Conservation (phyloP, 2,113 vertebrate genomes). For the Nanger granti region DNA sequence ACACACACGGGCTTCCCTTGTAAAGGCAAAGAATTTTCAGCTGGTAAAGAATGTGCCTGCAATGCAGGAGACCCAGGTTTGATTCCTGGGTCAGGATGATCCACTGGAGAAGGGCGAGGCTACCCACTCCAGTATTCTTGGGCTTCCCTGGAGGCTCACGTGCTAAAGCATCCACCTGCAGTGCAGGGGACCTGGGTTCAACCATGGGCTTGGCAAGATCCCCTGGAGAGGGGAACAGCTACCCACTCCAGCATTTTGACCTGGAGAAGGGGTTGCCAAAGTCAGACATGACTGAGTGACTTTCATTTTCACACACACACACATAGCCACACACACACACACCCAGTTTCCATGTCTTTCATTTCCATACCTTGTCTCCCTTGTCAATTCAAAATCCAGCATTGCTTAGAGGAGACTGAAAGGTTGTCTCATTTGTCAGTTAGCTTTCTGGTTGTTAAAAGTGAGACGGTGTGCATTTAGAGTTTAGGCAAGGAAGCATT, state of each 20-base stretch:
- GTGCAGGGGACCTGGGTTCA: not conserved
- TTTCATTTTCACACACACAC: not conserved
- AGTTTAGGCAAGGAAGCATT: not conserved
- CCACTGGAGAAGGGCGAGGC: not conserved
- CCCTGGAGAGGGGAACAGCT: not conserved
- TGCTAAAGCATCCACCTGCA: not conserved
- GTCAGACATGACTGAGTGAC: fast-evolving
- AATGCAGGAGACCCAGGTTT: not conserved
- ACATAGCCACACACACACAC: not conserved
- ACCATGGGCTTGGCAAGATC: not conserved
- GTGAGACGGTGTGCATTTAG: fast-evolving
- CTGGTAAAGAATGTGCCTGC: not conserved
- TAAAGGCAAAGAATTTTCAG: not conserved
- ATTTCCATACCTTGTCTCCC: no score
- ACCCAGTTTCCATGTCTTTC: fast-evolving
- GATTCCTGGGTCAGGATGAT: not conserved
- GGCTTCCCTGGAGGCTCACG: not conserved
- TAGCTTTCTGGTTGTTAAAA: not conserved
- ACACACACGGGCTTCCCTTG: not conserved
- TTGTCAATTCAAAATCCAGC: fast-evolving
- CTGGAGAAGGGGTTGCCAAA: not conserved
- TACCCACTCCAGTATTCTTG: no score
- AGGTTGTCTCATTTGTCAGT: not conserved
- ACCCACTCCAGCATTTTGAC: not conserved
- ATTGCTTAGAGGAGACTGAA: no score